A percentile compares a stretch with the other conserved stretches of the same genome.
These are phyloP conservation scores for Drosophila meridionalis DNA, from an alignment of 2,888 invertebrate species.

Conservation along the genomic window DNA sequence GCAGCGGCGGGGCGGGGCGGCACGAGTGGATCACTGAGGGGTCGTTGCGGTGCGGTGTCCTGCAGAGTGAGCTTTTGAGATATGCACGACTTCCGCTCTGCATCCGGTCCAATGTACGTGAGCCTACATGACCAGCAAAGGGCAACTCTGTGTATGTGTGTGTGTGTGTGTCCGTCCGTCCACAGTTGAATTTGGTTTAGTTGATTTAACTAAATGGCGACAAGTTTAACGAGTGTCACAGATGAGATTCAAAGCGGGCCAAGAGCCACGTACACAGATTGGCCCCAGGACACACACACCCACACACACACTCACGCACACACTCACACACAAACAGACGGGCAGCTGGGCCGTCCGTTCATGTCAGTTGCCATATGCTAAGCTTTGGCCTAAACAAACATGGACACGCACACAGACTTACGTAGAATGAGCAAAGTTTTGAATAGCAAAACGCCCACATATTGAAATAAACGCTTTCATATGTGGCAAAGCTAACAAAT, in stretches of 20 bases:
- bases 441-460: conserved; percentile 74
- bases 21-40: not conserved
- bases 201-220: conserved; percentile 81
- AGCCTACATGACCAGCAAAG: conserved; percentile 41
- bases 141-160: not conserved
- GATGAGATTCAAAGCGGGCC: conserved; percentile 74
- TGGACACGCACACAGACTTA: conserved; percentile 31
- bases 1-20: not conserved
- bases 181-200: conserved; percentile 63
- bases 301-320: not conserved
- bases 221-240: conserved; percentile 80
- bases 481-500: conserved; percentile 77
- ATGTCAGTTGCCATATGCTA: conserved; percentile 61
- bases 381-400: conserved; percentile 79
- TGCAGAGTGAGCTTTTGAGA: conserved; percentile 43
- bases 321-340: not conserved
- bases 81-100: conserved; percentile 67
- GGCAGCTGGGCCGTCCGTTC: conserved; percentile 39
- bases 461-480: conserved; percentile 81
- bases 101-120: conserved; percentile 65
- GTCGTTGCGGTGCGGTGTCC: not conserved
- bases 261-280: conserved; percentile 59
- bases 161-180: conserved; percentile 10
- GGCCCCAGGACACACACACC: conserved; percentile 29
- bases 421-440: conserved; percentile 61